Conservation (phyloP, 2,797 vertebrate genomes). For the Squalus acanthias region DNA sequence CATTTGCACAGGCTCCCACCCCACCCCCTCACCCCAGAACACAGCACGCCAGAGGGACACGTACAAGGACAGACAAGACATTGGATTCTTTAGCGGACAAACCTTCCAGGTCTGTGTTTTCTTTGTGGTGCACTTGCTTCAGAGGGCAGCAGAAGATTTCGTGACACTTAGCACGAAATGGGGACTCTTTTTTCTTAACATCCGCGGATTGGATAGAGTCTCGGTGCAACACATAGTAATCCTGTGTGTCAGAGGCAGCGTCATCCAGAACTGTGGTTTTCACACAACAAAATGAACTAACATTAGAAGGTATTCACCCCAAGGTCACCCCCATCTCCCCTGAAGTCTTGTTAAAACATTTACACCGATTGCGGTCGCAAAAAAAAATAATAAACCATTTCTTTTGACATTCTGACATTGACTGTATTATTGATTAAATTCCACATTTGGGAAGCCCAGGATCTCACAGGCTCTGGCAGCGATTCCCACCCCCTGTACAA, state of each 20-base stretch:
- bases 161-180: constrained; percentile 99
- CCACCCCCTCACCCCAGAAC: constrained; percentile 43
- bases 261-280: constrained; percentile 98
- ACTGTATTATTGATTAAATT: background rate
- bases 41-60: constrained; percentile 59
- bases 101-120: constrained; percentile 95
- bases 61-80: constrained; percentile 68
- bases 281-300: constrained; percentile 97
- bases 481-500: background rate
- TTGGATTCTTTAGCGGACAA: constrained; percentile 77
- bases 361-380: background rate
- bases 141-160: constrained; percentile 99
- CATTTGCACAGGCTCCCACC: constrained; percentile 46
- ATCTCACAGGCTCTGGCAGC: background rate
- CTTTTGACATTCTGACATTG: background rate
- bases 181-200: constrained; percentile 99
- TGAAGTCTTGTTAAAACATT: background rate
- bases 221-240: constrained; percentile 99
- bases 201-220: constrained; percentile 99
- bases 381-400: background rate
- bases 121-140: constrained; percentile 98
- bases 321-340: background rate
- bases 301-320: constrained; percentile 74
- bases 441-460: background rate
- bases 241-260: constrained; percentile 96